Conservation (phyloP, 2,113 vertebrate genomes). For the Thunnus maccoyii region DNA sequence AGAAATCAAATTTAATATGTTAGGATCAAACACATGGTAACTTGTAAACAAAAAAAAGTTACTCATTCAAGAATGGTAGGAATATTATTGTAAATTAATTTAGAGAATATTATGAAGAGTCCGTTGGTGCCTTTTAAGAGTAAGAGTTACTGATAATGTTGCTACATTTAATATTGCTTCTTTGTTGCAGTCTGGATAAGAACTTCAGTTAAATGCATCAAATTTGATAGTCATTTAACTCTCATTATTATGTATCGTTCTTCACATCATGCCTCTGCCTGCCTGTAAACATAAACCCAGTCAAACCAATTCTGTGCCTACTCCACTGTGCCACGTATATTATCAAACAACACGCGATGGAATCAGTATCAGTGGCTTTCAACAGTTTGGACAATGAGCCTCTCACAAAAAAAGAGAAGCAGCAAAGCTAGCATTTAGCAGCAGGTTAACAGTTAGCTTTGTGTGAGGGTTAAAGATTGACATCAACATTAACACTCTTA, state of each 20-base stretch:
- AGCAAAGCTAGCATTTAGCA: not conserved
- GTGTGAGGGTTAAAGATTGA: not conserved
- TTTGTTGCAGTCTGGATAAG: too few species aligned
- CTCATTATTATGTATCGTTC: rapidly evolving
- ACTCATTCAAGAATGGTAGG: too few species aligned
- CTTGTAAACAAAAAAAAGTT: too few species aligned
- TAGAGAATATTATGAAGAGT: too few species aligned
- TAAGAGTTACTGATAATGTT: not conserved
- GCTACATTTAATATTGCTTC: not conserved
- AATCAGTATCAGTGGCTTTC: not conserved
- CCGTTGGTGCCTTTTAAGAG: too few species aligned
- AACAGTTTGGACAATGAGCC: not conserved
- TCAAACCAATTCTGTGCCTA: not conserved
- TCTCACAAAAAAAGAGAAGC: not conserved
- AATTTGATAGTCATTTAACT: not conserved
- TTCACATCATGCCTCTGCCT: not conserved
- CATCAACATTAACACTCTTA: not conserved
- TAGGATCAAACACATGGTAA: too few species aligned
- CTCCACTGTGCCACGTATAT: not conserved
- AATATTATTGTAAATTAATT: too few species aligned
- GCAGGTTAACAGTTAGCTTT: not conserved
- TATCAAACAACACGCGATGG: too few species aligned
- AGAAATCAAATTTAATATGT: too few species aligned
- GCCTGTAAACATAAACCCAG: not conserved
- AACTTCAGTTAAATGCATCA: too few species aligned